Evolutionary conservation across 1,140 invertebrate genomes (phyloP).

Genomic region (Eupeodes corollae): DNA sequence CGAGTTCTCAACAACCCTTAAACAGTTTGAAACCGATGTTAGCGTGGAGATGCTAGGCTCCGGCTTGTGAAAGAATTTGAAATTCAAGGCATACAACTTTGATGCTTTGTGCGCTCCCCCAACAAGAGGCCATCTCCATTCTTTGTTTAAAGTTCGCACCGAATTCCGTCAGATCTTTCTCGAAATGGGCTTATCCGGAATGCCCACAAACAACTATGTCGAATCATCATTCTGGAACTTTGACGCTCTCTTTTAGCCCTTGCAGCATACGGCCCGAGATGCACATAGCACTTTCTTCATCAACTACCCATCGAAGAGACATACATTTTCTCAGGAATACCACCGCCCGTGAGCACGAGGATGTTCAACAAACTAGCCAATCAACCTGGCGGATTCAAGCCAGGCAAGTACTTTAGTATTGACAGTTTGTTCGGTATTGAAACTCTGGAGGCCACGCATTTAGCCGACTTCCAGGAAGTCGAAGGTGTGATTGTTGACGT

Average conservation of each 20-base stretch:
- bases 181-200: constrained; percentile 97
- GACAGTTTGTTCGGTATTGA: constrained; percentile 98
- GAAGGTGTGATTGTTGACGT: constrained; percentile 96
- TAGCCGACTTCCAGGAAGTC: constrained; percentile 98
- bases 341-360: constrained; percentile 88
- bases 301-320: constrained; percentile 61
- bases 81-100: constrained; percentile 97
- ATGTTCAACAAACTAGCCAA: constrained; percentile 88
- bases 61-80: constrained; percentile 81
- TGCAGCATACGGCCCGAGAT: constrained; percentile 97
- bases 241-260: constrained; percentile 95
- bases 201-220: constrained; percentile 96
- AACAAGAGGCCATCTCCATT: constrained; percentile 81
- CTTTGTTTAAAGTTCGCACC: constrained; percentile 85
- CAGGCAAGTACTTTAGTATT: constrained; percentile 95
- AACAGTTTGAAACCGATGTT: constrained; percentile 88
- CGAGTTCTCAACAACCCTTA: constrained; percentile 69
- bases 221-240: constrained; percentile 99
- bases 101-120: constrained; percentile 71
- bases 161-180: constrained; percentile 97
- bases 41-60: constrained; percentile 84
- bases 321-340: constrained; percentile 82
- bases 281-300: constrained; percentile 99
- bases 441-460: constrained; percentile 95
- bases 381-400: constrained; percentile 63